These are phyloP conservation scores for Philotrypesis tridentata DNA, from an alignment of 1,140 invertebrate genomes.

Conservation along the genomic window DNA sequence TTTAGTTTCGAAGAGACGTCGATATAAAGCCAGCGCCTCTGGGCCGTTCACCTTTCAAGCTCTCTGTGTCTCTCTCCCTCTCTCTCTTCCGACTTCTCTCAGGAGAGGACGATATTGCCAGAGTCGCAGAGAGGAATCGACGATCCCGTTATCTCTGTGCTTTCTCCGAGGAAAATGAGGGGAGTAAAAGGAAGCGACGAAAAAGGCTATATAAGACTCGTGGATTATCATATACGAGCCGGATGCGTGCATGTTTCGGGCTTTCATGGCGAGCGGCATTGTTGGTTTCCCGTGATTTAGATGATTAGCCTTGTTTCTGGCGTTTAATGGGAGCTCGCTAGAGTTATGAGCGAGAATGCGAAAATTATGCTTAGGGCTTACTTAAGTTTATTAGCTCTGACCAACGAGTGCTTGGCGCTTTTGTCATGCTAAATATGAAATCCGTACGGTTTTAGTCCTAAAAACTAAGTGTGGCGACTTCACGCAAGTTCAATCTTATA, in stretches of 20 bases:
- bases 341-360: background rate
- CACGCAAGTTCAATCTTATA: background rate
- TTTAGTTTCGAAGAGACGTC: slow-evolving; percentile 12
- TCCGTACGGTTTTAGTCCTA: background rate
- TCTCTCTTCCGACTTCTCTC: too few relatives aligned
- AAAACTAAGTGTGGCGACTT: background rate
- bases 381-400: background rate
- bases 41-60: background rate
- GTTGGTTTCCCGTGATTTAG: background rate
- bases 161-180: background rate
- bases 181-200: background rate
- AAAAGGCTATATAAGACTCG: background rate
- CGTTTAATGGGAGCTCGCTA: background rate
- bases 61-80: background rate
- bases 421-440: background rate
- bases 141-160: background rate
- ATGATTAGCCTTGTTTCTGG: background rate
- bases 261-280: background rate
- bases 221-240: background rate
- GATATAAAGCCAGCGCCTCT: slow-evolving; percentile 26
- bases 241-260: background rate
- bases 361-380: background rate
- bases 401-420: background rate
- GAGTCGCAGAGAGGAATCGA: background rate
- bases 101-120: slow-evolving; percentile 10